These are phyloP conservation scores for Planococcus citri DNA, from an alignment of 1,140 invertebrate genomes.

Conservation along the genomic window DNA sequence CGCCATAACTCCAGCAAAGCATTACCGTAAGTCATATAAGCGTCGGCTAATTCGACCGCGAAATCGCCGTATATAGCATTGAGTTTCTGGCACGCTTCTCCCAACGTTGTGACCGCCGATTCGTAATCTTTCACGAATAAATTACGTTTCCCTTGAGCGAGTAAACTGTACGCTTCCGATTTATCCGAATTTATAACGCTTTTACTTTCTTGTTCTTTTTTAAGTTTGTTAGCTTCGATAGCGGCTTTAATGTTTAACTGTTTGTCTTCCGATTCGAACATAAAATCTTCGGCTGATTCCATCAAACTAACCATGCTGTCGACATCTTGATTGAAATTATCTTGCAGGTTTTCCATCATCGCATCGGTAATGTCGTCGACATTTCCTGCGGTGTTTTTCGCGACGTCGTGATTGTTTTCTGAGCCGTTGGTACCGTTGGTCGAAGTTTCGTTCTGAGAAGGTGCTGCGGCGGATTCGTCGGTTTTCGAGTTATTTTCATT, in stretches of 20 bases:
- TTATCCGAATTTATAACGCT: background rate
- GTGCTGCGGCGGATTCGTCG: background rate
- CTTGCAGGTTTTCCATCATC: background rate
- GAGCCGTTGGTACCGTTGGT: background rate
- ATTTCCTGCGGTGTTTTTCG: background rate
- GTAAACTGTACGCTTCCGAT: background rate
- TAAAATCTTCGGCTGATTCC: background rate
- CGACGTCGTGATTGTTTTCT: background rate
- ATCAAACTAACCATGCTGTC: background rate
- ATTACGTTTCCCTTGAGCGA: constrained; percentile 24
- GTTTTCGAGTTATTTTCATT: background rate
- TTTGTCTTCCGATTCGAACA: background rate
- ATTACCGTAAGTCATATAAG: constrained; percentile 66
- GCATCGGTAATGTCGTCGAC: background rate
- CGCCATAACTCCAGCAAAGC: constrained; percentile 66
- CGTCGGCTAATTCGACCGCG: constrained; percentile 64
- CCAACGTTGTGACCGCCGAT: constrained; percentile 58
- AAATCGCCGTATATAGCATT: constrained; percentile 58
- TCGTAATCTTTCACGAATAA: constrained; percentile 65
- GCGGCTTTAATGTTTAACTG: background rate
- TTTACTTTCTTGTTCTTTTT: background rate
- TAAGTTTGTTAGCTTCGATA: background rate
- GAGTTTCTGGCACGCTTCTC: constrained; percentile 59
- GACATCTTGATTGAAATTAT: background rate
- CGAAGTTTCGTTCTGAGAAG: background rate